A percentile compares a stretch with the other conserved stretches of the same genome.
Conservation (phyloP, 2,797 vertebrate genomes). For the Heliangelus exortis region DNA sequence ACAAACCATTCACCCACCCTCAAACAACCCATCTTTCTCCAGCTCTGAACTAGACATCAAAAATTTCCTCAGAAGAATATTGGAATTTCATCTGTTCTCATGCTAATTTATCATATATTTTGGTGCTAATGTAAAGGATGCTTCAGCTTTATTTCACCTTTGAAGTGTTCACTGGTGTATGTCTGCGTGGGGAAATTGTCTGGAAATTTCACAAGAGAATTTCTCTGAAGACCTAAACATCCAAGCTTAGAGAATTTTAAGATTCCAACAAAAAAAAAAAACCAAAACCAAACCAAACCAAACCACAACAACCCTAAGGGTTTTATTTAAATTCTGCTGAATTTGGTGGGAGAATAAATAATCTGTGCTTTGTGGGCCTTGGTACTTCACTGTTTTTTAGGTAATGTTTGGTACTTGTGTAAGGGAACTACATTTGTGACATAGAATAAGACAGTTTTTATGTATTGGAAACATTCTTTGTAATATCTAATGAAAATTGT, state of each 20-base stretch:
- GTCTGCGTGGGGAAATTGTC: neutral
- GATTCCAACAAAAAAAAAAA: no score
- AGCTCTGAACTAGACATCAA: neutral
- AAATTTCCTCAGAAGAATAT: neutral
- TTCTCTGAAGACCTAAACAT: neutral
- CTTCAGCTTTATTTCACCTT: neutral
- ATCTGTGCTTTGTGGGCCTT: neutral
- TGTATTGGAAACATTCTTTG: neutral
- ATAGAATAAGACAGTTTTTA: neutral
- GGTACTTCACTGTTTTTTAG: no score
- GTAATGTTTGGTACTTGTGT: neutral
- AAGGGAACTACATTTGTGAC: neutral
- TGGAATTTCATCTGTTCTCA: neutral
- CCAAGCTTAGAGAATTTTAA: neutral
- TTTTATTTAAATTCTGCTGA: neutral
- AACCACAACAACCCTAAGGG: no score
- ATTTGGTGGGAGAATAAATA: neutral
- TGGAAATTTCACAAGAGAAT: neutral
- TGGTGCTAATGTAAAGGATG: neutral
- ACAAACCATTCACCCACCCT: accelerated
- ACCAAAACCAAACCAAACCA: no score
- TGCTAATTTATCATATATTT: accelerated
- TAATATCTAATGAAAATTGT: conserved; percentile 9
- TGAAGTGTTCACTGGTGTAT: neutral
- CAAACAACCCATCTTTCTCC: accelerated